phyloP scores from a whole-genome alignment of 2,797 vertebrate species.

The Acridotheres tristis region DNA sequence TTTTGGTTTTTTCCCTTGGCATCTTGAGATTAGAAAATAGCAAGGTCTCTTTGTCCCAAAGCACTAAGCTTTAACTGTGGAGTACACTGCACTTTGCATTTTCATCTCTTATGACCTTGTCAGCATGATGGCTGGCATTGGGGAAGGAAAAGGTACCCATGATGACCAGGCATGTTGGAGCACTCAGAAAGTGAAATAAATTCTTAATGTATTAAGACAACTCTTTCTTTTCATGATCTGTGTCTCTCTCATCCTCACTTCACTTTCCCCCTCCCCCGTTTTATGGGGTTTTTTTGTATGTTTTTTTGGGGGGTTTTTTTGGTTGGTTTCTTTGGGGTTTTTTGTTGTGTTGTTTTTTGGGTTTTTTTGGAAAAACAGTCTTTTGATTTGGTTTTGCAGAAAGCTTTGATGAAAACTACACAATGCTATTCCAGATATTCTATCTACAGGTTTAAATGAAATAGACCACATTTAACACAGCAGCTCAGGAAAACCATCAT shows the following conservation, averaged over 20 bases:
- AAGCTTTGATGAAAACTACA: neutral
- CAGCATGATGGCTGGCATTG: neutral
- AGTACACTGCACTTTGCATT: neutral
- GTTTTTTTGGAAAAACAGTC: neutral
- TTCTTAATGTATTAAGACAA: neutral
- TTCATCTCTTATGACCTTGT: neutral
- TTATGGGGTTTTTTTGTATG: neutral
- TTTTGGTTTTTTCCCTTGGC: neutral
- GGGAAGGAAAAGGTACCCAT: neutral
- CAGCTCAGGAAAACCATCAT: neutral
- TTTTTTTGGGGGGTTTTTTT: too few relatives aligned
- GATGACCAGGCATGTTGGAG: neutral
- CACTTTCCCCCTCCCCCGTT: fast-evolving
- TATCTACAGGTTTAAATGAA: neutral
- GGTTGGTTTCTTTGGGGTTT: too few relatives aligned
- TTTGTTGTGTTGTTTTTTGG: too few relatives aligned
- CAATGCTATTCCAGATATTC: neutral
- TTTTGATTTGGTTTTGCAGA: neutral
- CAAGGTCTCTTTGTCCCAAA: neutral
- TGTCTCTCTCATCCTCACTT: neutral
- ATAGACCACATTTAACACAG: neutral
- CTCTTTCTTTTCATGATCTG: neutral
- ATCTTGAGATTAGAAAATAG: neutral
- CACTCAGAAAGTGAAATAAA: neutral
- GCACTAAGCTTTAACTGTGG: neutral